These are phyloP conservation scores for Huso huso DNA, from an alignment of 2,797 vertebrate genomes.

Conservation along the genomic window DNA sequence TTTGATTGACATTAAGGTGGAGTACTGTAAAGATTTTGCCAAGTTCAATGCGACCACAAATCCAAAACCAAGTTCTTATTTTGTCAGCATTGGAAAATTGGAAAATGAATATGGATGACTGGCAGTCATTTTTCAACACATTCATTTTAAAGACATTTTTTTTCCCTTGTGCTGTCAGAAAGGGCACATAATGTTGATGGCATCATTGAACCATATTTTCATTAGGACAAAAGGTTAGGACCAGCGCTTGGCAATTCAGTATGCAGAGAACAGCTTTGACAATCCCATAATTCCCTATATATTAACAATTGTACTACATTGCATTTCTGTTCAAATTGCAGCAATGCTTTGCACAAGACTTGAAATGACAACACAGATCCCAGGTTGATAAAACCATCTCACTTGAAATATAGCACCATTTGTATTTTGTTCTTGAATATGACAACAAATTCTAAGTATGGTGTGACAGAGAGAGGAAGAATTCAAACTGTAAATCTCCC, in stretches of 20 bases:
- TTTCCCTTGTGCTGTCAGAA: conserved; percentile 6
- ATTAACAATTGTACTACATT: conserved; percentile 2
- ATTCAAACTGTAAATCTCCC: too few relatives aligned
- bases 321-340: conserved; percentile 4
- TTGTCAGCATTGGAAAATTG: not conserved
- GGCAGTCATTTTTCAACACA: not conserved
- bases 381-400: conserved; percentile 5
- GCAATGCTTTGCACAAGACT: not conserved
- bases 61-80: not conserved
- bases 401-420: conserved; percentile 3
- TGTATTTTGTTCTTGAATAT: too few relatives aligned
- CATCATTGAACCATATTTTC: conserved; percentile 4
- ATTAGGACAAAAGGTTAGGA: conserved; percentile 9
- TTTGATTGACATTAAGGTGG: not conserved
- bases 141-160: conserved; percentile 6
- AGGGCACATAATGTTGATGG: not conserved
- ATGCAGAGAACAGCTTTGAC: conserved; percentile 6
- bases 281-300: conserved; percentile 9
- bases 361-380: not conserved
- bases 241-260: not conserved
- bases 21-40: not conserved
- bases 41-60: not conserved
- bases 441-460: too few relatives aligned
- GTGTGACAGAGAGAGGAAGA: too few relatives aligned
- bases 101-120: conserved; percentile 5